These are phyloP conservation scores for Colistium nudipinnis DNA, from an alignment of 2,113 vertebrate genomes.

Conservation along the genomic window DNA sequence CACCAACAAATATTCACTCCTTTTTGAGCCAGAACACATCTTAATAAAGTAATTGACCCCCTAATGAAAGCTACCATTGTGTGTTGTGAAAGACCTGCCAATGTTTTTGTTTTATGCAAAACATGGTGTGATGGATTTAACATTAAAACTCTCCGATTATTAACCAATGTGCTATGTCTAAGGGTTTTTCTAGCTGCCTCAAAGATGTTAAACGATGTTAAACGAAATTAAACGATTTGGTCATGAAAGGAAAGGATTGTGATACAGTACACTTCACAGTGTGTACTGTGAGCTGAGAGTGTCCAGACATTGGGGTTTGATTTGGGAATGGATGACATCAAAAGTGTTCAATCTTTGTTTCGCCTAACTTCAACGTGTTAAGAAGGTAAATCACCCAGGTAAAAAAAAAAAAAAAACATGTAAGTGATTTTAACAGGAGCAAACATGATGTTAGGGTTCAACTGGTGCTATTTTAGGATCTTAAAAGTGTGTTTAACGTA, in stretches of 20 bases:
- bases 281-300: neutral
- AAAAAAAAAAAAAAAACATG: too few species aligned
- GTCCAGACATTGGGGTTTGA: neutral
- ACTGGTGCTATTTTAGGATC: neutral
- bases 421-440: neutral
- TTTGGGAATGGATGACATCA: neutral
- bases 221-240: too few species aligned
- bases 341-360: neutral
- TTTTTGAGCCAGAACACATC: neutral
- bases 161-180: neutral
- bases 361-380: too few species aligned
- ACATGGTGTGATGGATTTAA: slow-evolving; percentile 1
- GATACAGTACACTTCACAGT: neutral
- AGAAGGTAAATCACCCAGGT: too few species aligned
- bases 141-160: neutral
- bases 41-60: slow-evolving; percentile 15
- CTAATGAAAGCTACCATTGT: slow-evolving; percentile 9
- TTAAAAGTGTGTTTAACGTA: too few species aligned
- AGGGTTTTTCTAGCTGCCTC: too few species aligned
- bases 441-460: neutral
- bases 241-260: neutral
- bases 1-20: neutral
- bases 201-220: too few species aligned
- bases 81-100: slow-evolving; percentile 5
- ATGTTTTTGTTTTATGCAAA: too few species aligned